phyloP scores from a whole-genome alignment of 2,113 vertebrate genomes.

The Halichoeres trimaculatus region DNA sequence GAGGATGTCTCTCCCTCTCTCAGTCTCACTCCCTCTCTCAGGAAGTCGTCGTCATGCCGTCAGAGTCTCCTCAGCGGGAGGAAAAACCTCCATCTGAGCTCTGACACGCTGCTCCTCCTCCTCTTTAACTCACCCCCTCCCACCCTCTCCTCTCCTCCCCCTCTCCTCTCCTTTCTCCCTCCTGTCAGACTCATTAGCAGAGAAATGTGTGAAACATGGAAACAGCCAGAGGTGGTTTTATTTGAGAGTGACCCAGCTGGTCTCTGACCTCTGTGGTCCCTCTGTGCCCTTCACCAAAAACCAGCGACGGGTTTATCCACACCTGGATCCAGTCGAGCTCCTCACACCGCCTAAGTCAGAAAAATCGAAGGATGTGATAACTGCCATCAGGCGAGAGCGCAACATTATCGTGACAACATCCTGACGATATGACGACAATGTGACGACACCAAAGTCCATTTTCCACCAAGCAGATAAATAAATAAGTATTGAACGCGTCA shows the following conservation, averaged over 20 bases:
- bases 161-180: background rate
- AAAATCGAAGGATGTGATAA: too few relatives aligned
- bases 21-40: constrained; percentile 31
- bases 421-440: too few relatives aligned
- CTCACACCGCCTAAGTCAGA: too few relatives aligned
- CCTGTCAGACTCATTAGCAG: constrained; percentile 48
- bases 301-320: too few relatives aligned
- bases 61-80: constrained; percentile 46
- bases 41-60: constrained; percentile 57
- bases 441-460: too few relatives aligned
- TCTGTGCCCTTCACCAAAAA: background rate
- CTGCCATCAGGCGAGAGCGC: too few relatives aligned
- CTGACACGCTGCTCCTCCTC: background rate
- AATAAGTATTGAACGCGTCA: too few relatives aligned
- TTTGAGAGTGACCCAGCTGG: constrained; percentile 43
- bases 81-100: constrained; percentile 61
- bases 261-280: constrained; percentile 24
- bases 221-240: constrained; percentile 40
- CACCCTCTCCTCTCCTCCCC: background rate
- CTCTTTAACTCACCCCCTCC: background rate
- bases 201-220: constrained; percentile 39
- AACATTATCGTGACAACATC: too few relatives aligned
- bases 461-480: too few relatives aligned
- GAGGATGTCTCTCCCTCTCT: constrained; percentile 35
- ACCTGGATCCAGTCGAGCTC: too few relatives aligned